Evolutionary conservation across 2,888 invertebrate species (phyloP).

Genomic region (Liodrosophila aerea): DNA sequence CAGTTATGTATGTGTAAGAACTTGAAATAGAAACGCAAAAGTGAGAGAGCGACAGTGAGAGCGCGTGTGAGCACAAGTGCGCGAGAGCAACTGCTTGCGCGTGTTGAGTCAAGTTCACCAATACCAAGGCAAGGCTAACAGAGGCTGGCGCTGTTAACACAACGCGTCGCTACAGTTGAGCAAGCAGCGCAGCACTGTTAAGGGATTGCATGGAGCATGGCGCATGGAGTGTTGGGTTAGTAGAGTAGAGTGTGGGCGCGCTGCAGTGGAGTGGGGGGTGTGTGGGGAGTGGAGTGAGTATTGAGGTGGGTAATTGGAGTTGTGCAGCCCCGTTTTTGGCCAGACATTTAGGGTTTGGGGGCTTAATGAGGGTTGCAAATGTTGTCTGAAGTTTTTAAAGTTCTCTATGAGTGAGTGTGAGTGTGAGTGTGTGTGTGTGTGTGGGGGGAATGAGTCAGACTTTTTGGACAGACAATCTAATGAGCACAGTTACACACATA

Average conservation of each 20-base stretch:
- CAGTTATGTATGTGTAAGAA: conserved; percentile 9
- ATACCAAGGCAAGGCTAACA: conserved; percentile 59
- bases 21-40: conserved; percentile 46
- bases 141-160: conserved; percentile 26
- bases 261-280: background rate
- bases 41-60: conserved; percentile 20
- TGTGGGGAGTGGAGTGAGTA: conserved; percentile 4
- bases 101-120: conserved; percentile 76
- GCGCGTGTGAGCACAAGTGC: conserved; percentile 13
- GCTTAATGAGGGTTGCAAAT: conserved; percentile 68
- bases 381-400: conserved; percentile 59
- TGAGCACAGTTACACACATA: conserved; percentile 2
- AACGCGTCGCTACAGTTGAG: conserved; percentile 56
- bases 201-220: conserved; percentile 2
- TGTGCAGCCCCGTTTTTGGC: conserved; percentile 39
- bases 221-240: background rate
- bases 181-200: conserved; percentile 54
- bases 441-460: conserved; percentile 56
- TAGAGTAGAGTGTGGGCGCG: background rate
- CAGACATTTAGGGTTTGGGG: conserved; percentile 54
- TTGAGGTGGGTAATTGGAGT: conserved; percentile 47
- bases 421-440: conserved; percentile 21
- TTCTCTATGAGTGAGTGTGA: conserved; percentile 34
- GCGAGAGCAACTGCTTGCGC: conserved; percentile 33
- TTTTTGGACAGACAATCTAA: conserved; percentile 37